A percentile compares a stretch with the other conserved stretches of the same genome.
phyloP scores from a whole-genome alignment of 2,113 vertebrate species.

The Vimba vimba region DNA sequence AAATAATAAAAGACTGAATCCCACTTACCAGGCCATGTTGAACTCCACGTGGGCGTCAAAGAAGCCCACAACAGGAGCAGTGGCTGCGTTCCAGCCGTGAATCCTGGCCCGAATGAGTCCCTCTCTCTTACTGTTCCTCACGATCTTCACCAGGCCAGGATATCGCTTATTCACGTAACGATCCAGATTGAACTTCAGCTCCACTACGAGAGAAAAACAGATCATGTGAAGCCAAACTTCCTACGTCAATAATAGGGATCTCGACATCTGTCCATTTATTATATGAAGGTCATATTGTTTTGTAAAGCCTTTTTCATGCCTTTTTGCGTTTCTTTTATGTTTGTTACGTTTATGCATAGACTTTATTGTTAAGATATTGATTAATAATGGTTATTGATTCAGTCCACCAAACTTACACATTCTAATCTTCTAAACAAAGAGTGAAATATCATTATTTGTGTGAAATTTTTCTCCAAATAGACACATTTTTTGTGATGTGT shows the following conservation, averaged over 20 bases:
- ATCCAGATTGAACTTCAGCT: constrained; percentile 95
- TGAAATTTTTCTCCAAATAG: too few species aligned
- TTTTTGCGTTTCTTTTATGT: background rate
- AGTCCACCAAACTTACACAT: background rate
- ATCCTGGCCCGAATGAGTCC: constrained; percentile 96
- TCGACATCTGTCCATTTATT: background rate
- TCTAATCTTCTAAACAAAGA: background rate
- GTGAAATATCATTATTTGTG: background rate
- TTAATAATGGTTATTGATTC: background rate
- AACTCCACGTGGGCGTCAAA: constrained; percentile 98
- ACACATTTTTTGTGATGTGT: too few species aligned
- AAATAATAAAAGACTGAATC: constrained; percentile 43
- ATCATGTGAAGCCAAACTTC: background rate
- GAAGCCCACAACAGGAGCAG: constrained; percentile 89
- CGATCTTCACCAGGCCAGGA: constrained; percentile 94
- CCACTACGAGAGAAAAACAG: constrained; percentile 76
- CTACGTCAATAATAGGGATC: background rate
- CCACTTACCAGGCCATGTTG: constrained; percentile 92
- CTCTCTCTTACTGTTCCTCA: constrained; percentile 90
- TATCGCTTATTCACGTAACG: constrained; percentile 93
- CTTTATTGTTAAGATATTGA: background rate
- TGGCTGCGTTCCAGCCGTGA: constrained; percentile 94
- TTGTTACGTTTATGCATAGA: background rate
- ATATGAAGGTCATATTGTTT: background rate
- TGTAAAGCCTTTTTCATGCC: background rate